phyloP scores from a whole-genome alignment of 35 echinoderm and acorn worm genomes.

The Acanthaster planci region DNA sequence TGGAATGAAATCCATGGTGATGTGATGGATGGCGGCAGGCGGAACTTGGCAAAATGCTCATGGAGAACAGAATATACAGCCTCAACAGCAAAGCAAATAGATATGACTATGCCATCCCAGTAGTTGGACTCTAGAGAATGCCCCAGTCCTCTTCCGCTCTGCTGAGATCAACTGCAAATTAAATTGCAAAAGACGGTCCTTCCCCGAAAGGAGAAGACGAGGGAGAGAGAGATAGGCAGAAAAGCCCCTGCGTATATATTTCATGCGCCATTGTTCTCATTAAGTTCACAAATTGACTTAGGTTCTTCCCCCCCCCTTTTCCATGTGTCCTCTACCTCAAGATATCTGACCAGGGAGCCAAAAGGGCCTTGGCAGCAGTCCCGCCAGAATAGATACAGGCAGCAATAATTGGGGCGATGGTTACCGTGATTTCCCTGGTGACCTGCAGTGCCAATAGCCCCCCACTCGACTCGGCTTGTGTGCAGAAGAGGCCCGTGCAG shows the following conservation, averaged over 20 bases:
- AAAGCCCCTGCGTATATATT: not conserved
- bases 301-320: too few relatives aligned
- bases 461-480: not conserved
- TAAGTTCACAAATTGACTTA: constrained; percentile 14
- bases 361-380: too few relatives aligned
- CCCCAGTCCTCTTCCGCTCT: not conserved
- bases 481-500: not conserved
- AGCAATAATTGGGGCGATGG: constrained; percentile 20
- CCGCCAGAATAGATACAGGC: constrained; percentile 20
- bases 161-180: not conserved
- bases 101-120: constrained; percentile 2
- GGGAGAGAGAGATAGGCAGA: too few relatives aligned
- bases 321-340: not conserved
- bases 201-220: not conserved
- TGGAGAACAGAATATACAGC: too few relatives aligned
- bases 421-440: constrained; percentile 31
- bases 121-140: constrained; percentile 9
- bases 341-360: too few relatives aligned
- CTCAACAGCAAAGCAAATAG: not conserved
- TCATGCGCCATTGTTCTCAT: constrained; percentile 21
- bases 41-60: too few relatives aligned
- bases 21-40: too few relatives aligned
- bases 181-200: not conserved
- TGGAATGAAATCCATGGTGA: too few relatives aligned
- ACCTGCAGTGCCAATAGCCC: not conserved